Percentiles rank a stretch among this genome's conserved stretches.
These are phyloP conservation scores for Leptodactylus fuscus DNA, from an alignment of 2,113 vertebrate genomes.

Conservation along the genomic window DNA sequence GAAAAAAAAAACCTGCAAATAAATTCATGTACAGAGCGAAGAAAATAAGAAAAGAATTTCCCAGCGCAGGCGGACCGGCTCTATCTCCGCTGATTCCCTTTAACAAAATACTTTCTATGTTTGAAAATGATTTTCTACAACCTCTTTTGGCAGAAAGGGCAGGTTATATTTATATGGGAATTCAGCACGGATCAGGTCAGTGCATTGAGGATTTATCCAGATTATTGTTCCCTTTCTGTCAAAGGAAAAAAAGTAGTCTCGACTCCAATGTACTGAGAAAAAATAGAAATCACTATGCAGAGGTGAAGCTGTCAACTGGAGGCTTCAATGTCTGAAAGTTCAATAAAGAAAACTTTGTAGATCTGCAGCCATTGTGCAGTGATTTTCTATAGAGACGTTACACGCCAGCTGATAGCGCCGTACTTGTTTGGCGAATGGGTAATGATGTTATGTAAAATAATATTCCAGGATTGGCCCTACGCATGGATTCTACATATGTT, in stretches of 20 bases:
- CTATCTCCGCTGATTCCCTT: background rate
- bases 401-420: background rate
- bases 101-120: slow-evolving; percentile 8
- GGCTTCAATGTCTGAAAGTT: background rate
- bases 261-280: background rate
- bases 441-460: background rate
- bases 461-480: too few species aligned
- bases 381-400: background rate
- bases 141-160: slow-evolving; percentile 3
- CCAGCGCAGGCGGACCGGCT: too few species aligned
- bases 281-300: background rate
- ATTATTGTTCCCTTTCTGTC: slow-evolving; percentile 15
- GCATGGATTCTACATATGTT: too few species aligned
- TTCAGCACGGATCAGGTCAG: slow-evolving; percentile 10
- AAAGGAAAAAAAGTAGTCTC: background rate
- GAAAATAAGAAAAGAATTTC: background rate
- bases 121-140: slow-evolving; percentile 9
- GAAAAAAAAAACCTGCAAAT: background rate
- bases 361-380: too few species aligned
- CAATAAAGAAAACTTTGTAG: slow-evolving; percentile 5
- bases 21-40: background rate
- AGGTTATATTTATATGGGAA: slow-evolving; percentile 22
- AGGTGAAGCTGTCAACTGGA: slow-evolving; percentile 19
- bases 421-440: background rate
- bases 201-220: slow-evolving; percentile 23